phyloP scores from a whole-genome alignment of 2,888 invertebrate species.

The Colletes collaris region DNA sequence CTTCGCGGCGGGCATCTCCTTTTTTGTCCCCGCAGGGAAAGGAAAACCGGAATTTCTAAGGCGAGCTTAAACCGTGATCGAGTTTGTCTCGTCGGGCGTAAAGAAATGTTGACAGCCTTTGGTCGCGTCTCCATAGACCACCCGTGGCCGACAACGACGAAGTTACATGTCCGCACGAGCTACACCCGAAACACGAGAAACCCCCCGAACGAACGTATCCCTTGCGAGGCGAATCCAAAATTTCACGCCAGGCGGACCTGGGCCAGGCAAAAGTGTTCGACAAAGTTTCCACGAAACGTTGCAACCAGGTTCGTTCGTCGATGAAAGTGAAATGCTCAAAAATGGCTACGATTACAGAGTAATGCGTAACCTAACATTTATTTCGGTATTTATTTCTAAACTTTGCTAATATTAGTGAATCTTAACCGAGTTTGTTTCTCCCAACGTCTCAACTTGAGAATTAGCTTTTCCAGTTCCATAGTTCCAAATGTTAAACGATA shows the following conservation, averaged over 20 bases:
- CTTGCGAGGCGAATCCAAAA: conserved; percentile 38
- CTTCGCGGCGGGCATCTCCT: conserved; percentile 12
- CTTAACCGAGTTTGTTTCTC: no score
- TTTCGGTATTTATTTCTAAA: no score
- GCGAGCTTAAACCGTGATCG: conserved; percentile 58
- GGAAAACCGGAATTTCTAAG: conserved; percentile 18
- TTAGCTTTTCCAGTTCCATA: no score
- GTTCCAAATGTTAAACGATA: no score
- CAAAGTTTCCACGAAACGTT: neutral
- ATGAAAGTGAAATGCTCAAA: no score
- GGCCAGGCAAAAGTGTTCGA: neutral
- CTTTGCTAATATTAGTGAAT: no score
- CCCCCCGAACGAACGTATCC: conserved; percentile 30
- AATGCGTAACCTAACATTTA: no score
- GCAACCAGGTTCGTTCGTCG: neutral
- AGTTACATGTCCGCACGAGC: conserved; percentile 37
- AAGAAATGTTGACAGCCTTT: conserved; percentile 69
- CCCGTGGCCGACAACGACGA: conserved; percentile 45
- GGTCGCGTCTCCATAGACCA: conserved; percentile 72
- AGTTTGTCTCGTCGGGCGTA: conserved; percentile 57
- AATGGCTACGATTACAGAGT: no score
- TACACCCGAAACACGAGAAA: conserved; percentile 7
- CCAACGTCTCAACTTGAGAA: no score
- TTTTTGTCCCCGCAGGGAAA: conserved; percentile 18
- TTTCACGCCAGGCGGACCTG: conserved; percentile 28